Evolutionary conservation across 37 sponge, comb jelly and placozoan species (phyloP).

Genomic region (Halisarca cf. caerulea): DNA sequence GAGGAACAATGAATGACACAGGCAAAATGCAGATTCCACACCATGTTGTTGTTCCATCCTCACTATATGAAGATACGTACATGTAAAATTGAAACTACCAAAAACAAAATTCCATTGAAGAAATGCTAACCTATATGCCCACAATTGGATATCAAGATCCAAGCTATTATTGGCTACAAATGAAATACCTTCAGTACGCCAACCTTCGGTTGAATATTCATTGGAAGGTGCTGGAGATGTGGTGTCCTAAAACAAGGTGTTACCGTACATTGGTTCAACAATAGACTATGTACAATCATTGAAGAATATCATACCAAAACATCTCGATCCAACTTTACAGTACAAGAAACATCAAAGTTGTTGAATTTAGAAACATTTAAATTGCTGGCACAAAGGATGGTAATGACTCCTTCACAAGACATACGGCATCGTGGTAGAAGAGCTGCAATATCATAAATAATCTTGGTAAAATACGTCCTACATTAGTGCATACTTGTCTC

Average conservation of each 20-base stretch:
- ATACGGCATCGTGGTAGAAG: constrained; percentile 17
- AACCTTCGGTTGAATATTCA: constrained; percentile 26
- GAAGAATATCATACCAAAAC: background rate
- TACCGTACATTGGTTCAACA: background rate
- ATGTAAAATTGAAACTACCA: too few species aligned
- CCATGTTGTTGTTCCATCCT: constrained; percentile 32
- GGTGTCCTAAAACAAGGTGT: background rate
- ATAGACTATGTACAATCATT: background rate
- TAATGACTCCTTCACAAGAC: constrained; percentile 26
- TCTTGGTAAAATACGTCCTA: background rate
- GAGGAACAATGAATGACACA: constrained; percentile 20
- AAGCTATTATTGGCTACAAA: constrained; percentile 14
- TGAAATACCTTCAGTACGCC: constrained; percentile 16
- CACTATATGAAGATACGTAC: too few species aligned
- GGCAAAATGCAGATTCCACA: constrained; percentile 38
- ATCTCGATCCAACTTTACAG: constrained; percentile 32
- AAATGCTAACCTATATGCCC: constrained; percentile 42
- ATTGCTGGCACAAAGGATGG: background rate
- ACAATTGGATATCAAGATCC: constrained; percentile 33
- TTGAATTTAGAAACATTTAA: background rate
- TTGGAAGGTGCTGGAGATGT: constrained; percentile 15
- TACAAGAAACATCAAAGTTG: constrained; percentile 26
- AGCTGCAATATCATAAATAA: background rate
- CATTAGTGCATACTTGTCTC: background rate
- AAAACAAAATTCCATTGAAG: too few species aligned